Evolutionary conservation across 2,113 vertebrate species (phyloP), one percentile per base, ranked within the genome.

Genomic region (Callopanchax toddi): DNA sequence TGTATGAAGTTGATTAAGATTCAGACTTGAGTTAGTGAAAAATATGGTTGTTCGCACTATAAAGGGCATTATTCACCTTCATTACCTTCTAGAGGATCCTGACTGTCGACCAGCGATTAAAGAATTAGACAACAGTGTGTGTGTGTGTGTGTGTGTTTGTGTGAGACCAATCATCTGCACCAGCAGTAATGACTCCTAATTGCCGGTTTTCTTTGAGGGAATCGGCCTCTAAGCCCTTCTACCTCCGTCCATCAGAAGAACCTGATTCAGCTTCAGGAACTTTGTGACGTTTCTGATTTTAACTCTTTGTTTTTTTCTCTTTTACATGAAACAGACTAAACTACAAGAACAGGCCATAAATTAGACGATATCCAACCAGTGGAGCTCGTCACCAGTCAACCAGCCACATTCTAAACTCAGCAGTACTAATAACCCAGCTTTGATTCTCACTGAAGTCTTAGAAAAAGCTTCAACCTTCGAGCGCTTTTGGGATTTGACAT

Each of bases 161-260:
- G 3, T 55, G 52, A 79, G 25, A 72, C 50, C 29, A 65, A 46
- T 45, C 11, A 16, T 39, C 44, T 8, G 3, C 64, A 70, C 50
- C 55, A 65, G 68, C 50, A 57, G 22, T 58, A 55, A 71, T 72
- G 67, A 62, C 69, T 69, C 51, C 60, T 67, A 94, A 94, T 93
- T 93, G 92, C 84, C 89, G 91, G 49, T 92, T 90, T 89, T 89
- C 86, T 87, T 91, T 67, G 18, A 61, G 16, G 12, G 71, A 51
- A 56, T 45, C 50, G 55, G 72, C 58, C 23, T 18, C 45, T 21
- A n/a, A 57, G 44, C 23, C 17, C 15, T 7, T 43, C 49, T 39
- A 34, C 66, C 68, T 26, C 22, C 69, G 45, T 71, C 70, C 36
- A 55, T 54, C 25, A 53, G n/a, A n/a, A n/a, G n/a, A 59, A 21